phyloP scores from a whole-genome alignment of 1,140 invertebrate species.

The Colletes gigas region DNA sequence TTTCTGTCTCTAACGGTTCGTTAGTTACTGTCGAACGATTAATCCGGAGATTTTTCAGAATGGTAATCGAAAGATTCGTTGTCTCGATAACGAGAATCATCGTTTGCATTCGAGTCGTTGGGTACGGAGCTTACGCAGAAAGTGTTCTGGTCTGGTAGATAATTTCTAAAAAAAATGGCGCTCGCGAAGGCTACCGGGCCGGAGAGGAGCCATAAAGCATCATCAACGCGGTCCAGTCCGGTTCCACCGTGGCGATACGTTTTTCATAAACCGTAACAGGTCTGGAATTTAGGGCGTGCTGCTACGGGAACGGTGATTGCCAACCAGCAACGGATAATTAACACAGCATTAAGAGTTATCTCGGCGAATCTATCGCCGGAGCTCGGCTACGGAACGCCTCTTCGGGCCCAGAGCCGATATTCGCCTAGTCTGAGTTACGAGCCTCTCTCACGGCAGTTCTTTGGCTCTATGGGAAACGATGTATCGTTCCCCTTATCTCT shows the following conservation, averaged over 20 bases:
- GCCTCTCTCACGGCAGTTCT: slow-evolving; percentile 50
- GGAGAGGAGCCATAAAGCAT: slow-evolving; percentile 7
- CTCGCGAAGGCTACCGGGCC: not conserved
- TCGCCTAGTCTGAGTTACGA: slow-evolving; percentile 62
- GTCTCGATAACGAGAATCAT: no score
- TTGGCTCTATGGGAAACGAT: slow-evolving; percentile 17
- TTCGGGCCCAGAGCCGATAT: slow-evolving; percentile 32
- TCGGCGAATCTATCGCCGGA: slow-evolving; percentile 52
- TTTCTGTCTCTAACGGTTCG: no score
- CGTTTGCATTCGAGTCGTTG: no score
- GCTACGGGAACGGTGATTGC: slow-evolving; percentile 48
- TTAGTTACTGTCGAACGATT: no score
- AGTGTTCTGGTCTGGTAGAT: no score
- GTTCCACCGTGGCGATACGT: slow-evolving; percentile 33
- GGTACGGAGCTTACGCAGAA: no score
- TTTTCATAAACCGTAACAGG: slow-evolving; percentile 51
- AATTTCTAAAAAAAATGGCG: not conserved
- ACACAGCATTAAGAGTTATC: slow-evolving; percentile 67
- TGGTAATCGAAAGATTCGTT: no score
- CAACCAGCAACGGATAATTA: slow-evolving; percentile 57
- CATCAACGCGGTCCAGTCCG: slow-evolving; percentile 8
- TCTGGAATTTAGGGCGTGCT: slow-evolving; percentile 46
- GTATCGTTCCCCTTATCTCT: not conserved
- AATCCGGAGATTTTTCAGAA: no score
- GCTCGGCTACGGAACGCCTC: slow-evolving; percentile 26